A percentile compares a stretch with the other conserved stretches of the same genome.
Conservation (phyloP, 2,113 vertebrate species). For the Ameiurus melas region DNA sequence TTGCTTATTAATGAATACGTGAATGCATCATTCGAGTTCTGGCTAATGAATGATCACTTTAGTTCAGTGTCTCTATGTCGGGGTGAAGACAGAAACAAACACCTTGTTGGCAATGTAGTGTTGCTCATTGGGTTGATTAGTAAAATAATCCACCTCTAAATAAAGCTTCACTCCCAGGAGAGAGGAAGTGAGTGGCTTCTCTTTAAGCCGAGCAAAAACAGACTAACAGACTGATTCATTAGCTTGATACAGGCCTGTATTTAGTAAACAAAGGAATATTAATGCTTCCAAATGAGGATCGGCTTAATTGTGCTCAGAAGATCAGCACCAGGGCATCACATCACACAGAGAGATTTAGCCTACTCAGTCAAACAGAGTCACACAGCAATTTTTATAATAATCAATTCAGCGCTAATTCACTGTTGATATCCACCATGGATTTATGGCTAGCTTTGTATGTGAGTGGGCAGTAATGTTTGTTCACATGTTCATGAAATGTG, state of each 20-base stretch:
- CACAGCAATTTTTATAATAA: not conserved
- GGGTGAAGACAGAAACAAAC: slow-evolving; percentile 7
- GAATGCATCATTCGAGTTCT: slow-evolving; percentile 5
- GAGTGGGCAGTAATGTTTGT: not conserved
- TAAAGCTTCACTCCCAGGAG: slow-evolving; percentile 37
- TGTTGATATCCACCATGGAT: not conserved
- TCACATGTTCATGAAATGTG: not conserved
- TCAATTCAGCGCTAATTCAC: not conserved
- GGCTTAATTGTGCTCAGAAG: slow-evolving; percentile 33
- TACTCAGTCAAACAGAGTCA: not conserved
- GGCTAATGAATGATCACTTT: slow-evolving; percentile 16
- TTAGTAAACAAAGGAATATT: slow-evolving; percentile 45
- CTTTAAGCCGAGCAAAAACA: slow-evolving; percentile 16
- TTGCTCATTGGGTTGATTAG: slow-evolving; percentile 13
- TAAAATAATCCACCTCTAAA: slow-evolving; percentile 40
- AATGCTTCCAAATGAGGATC: slow-evolving; percentile 34
- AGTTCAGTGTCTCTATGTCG: slow-evolving; percentile 18
- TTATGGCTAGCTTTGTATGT: not conserved
- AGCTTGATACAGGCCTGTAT: slow-evolving; percentile 31
- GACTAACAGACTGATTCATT: slow-evolving; percentile 42
- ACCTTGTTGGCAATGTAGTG: slow-evolving; percentile 16
- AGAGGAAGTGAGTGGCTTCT: slow-evolving; percentile 37
- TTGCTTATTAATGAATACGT: slow-evolving; percentile 11
- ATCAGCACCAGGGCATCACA: slow-evolving; percentile 4
- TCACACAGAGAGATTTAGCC: not conserved